A percentile compares a stretch with the other conserved stretches of the same genome.
Conservation (phyloP, 2,888 invertebrate genomes). For the Ormia ochracea region DNA sequence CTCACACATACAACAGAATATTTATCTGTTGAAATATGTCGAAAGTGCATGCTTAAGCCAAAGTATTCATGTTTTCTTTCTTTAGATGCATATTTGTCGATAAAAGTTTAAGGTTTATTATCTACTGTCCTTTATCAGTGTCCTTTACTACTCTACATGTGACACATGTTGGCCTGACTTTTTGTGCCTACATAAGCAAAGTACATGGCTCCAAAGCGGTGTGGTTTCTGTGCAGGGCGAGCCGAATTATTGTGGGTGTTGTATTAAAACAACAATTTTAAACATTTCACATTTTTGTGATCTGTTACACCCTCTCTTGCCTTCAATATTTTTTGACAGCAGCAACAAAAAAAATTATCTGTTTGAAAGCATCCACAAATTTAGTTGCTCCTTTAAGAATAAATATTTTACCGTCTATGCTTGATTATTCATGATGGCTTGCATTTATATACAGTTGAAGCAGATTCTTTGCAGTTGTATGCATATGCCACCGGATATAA, state of each 20-base stretch:
- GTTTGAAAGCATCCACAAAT: constrained; percentile 32
- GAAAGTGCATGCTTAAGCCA: constrained; percentile 24
- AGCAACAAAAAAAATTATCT: constrained; percentile 11
- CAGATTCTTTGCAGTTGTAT: not conserved
- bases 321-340: not conserved
- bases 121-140: not conserved
- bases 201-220: not conserved
- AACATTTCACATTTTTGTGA: constrained; percentile 15
- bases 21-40: not conserved
- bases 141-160: constrained; percentile 24
- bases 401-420: constrained; percentile 18
- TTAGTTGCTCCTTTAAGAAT: constrained; percentile 8
- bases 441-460: not conserved
- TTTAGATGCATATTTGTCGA: constrained; percentile 49
- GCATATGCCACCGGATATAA: not conserved
- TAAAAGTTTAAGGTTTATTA: constrained; percentile 48
- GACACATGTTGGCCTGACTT: constrained; percentile 49
- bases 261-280: not conserved
- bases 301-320: not conserved
- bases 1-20: not conserved
- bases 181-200: constrained; percentile 21
- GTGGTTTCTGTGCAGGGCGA: not conserved
- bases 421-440: constrained; percentile 11
- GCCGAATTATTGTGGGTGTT: not conserved
- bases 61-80: constrained; percentile 43